Conservation (phyloP, 2,797 vertebrate genomes). For the Acanthurus tractus region DNA sequence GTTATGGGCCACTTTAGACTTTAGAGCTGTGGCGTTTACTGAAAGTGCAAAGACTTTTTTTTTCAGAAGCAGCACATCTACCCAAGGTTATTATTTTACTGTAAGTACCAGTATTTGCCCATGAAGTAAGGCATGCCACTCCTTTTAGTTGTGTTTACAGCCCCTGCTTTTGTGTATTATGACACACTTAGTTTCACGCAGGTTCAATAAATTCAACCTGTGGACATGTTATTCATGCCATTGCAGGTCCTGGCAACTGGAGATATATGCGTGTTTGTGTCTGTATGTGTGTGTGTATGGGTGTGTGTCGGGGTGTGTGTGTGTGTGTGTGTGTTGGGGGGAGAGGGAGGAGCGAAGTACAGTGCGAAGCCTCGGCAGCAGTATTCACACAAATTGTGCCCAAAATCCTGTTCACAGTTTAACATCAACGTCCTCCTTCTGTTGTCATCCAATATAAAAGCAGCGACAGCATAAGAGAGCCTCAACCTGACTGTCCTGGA, state of each 20-base stretch:
- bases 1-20: not conserved
- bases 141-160: not conserved
- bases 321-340: not conserved
- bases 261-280: conserved; percentile 21
- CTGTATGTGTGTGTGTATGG: conserved; percentile 4
- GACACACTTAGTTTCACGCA: conserved; percentile 38
- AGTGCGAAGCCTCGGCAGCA: conserved; percentile 63
- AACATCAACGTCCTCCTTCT: conserved; percentile 36
- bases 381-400: conserved; percentile 55
- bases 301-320: not conserved
- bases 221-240: conserved; percentile 44
- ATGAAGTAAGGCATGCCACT: not conserved
- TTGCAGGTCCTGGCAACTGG: conserved; percentile 34
- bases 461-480: conserved; percentile 4
- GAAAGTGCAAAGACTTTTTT: conserved; percentile 4
- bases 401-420: conserved; percentile 58
- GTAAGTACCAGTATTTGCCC: not conserved
- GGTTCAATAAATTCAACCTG: conserved; percentile 63
- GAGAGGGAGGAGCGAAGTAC: conserved; percentile 29
- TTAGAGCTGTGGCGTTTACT: conserved; percentile 9
- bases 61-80: conserved; percentile 6
- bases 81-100: conserved; percentile 8
- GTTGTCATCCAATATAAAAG: conserved; percentile 30
- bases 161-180: conserved; percentile 9
- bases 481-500: conserved; percentile 4